A percentile compares a stretch with the other conserved stretches of the same genome.
These are phyloP conservation scores for Otolemur crassicaudatus DNA, from an alignment of 2,797 vertebrate species.

Conservation along the genomic window DNA sequence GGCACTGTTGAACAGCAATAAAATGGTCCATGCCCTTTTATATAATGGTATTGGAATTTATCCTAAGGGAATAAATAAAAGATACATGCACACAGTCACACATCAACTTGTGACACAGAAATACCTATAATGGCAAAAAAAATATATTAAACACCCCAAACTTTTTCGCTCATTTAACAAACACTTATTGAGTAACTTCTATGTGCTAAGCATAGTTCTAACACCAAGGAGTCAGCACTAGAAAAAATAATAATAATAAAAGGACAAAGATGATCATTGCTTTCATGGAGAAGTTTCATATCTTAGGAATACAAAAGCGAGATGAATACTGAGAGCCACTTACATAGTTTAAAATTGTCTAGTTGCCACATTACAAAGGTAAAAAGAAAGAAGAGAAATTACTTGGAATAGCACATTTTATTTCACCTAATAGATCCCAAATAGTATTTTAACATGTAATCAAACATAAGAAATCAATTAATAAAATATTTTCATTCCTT, in stretches of 20 bases:
- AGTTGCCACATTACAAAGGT: neutral
- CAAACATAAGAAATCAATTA: neutral
- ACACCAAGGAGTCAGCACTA: neutral
- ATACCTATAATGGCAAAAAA: neutral
- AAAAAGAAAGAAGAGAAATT: slow-evolving; percentile 19
- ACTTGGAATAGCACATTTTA: neutral
- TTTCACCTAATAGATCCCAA: slow-evolving; percentile 7
- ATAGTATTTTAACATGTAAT: neutral
- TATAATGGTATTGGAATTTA: neutral
- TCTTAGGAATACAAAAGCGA: neutral
- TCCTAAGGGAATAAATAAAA: slow-evolving; percentile 15
- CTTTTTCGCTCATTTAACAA: neutral
- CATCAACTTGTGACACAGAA: neutral
- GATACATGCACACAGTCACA: neutral
- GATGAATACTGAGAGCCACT: neutral
- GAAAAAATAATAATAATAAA: neutral
- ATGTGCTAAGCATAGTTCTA: neutral
- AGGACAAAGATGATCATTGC: neutral
- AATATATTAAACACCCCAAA: neutral
- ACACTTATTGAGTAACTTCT: neutral
- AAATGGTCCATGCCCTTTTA: slow-evolving; percentile 35
- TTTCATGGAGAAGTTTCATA: slow-evolving; percentile 20
- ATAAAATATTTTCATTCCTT: neutral
- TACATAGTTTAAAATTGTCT: neutral
- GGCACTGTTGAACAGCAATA: slow-evolving; percentile 31